Evolutionary conservation across 2,888 invertebrate species (phyloP).

Genomic region (Mesoligia furuncula): DNA sequence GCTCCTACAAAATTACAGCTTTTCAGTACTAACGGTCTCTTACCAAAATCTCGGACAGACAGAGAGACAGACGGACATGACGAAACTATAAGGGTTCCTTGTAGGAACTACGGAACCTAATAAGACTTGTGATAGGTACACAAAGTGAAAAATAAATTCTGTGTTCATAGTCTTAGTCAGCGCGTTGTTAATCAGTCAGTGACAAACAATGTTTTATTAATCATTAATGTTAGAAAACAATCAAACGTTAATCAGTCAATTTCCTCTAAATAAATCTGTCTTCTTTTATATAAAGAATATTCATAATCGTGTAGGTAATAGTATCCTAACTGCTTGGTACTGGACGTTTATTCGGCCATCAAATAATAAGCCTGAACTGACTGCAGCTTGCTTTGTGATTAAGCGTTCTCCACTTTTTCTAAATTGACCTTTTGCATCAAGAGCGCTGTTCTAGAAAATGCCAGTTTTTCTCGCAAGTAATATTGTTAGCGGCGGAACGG

Average conservation of each 20-base stretch:
- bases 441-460: constrained; percentile 42
- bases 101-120: no score
- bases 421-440: constrained; percentile 58
- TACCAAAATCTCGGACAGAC: no score
- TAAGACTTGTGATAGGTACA: background rate
- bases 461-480: constrained; percentile 57
- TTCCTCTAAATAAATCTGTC: background rate
- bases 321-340: background rate
- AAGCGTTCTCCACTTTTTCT: constrained; percentile 56
- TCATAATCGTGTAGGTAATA: background rate
- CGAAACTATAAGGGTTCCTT: no score
- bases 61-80: no score
- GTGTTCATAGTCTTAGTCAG: background rate
- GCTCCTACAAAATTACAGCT: no score
- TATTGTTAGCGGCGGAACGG: constrained; percentile 54
- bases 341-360: constrained; percentile 34
- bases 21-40: no score
- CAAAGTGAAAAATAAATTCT: background rate
- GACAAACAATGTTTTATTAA: no score
- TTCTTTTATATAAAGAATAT: background rate
- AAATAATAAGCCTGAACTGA: constrained; percentile 21
- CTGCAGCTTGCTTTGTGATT: constrained; percentile 52
- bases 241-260: background rate
- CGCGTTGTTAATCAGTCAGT: background rate
- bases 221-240: background rate